These are phyloP conservation scores for Drosophila fulvimacula DNA, from an alignment of 2,888 invertebrate genomes.

Conservation along the genomic window DNA sequence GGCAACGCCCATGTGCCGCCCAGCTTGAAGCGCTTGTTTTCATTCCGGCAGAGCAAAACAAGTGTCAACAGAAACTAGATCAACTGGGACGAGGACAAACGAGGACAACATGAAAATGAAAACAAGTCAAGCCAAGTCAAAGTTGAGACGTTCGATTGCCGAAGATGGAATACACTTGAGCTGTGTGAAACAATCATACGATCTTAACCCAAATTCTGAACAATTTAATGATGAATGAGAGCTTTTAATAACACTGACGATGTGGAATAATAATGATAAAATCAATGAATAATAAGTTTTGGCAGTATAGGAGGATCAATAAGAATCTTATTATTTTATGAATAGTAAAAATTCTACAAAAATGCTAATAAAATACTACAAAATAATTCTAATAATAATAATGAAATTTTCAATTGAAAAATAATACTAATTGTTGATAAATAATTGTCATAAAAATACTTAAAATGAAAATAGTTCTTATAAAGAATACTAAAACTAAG, in stretches of 20 bases:
- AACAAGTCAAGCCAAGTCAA: slow-evolving; percentile 16
- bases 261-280: neutral
- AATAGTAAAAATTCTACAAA: too few species aligned
- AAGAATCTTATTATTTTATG: too few species aligned
- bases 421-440: too few species aligned
- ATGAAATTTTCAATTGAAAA: too few species aligned
- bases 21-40: slow-evolving; percentile 42
- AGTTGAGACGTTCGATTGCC: neutral
- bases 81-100: slow-evolving; percentile 50
- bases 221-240: neutral
- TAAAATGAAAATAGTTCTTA: too few species aligned
- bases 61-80: slow-evolving; percentile 44
- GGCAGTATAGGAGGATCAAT: too few species aligned
- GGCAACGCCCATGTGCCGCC: slow-evolving; percentile 14
- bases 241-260: neutral
- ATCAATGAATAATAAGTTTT: too few species aligned
- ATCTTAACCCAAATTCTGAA: neutral
- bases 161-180: slow-evolving; percentile 21
- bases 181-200: neutral
- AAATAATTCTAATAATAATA: too few species aligned
- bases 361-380: too few species aligned
- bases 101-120: slow-evolving; percentile 22
- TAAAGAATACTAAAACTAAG: too few species aligned
- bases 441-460: too few species aligned
- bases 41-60: slow-evolving; percentile 35